Percentiles rank a stretch among this genome's conserved stretches.
Conservation (phyloP, 2,113 vertebrate genomes). For the Emydocephalus ijimae region DNA sequence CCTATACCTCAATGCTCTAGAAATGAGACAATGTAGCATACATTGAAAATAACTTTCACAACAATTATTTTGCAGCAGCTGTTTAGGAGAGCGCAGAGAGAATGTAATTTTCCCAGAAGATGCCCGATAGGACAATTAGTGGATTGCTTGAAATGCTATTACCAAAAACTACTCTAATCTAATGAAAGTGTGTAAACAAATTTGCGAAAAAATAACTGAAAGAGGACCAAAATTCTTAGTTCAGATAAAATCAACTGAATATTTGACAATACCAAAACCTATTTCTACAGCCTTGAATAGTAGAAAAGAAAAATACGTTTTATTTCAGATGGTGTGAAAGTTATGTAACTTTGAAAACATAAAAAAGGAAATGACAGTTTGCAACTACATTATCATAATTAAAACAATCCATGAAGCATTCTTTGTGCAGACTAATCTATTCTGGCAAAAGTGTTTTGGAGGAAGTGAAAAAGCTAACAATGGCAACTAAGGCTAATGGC, state of each 20-base stretch:
- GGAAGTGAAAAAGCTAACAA: not conserved
- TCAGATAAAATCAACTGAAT: not conserved
- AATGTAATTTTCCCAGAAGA: not conserved
- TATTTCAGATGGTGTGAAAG: not conserved
- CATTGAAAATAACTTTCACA: not conserved
- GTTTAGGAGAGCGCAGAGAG: not conserved
- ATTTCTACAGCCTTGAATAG: not conserved
- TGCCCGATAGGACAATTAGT: not conserved
- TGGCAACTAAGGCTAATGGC: not conserved
- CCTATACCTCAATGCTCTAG: not conserved
- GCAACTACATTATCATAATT: not conserved
- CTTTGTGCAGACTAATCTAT: not conserved
- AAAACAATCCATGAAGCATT: not conserved
- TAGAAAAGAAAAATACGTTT: not conserved
- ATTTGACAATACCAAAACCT: not conserved
- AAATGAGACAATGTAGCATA: not conserved
- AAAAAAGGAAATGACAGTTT: not conserved
- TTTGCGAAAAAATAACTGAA: not conserved
- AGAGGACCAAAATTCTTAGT: not conserved
- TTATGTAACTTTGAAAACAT: not conserved
- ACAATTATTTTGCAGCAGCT: not conserved
- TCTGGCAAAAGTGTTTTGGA: not conserved
- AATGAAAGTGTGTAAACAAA: not conserved
- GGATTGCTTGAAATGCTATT: not conserved
- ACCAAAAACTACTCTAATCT: not conserved